Base-by-base conservation (phyloP, 2,888 invertebrate genomes). In the Andrena minutula region DNA sequence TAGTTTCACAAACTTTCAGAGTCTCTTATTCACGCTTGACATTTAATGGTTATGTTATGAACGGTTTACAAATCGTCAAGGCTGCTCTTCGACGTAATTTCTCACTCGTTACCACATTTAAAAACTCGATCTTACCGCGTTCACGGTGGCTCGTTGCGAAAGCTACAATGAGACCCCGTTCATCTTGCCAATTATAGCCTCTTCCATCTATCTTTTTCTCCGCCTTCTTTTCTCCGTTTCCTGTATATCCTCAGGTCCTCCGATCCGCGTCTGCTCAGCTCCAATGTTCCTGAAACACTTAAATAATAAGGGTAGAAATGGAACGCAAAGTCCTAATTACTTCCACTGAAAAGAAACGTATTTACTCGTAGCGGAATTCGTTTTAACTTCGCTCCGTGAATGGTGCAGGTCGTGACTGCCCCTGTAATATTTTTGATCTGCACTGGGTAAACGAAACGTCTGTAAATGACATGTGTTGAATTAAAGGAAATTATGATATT, bases 101-200 rank as follows among this genome's bases (percentile, higher is more conserved):
- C 16, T 73, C 28, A 72, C 58, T 75, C 58, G 51, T 75, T 58
- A 35, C 20, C 63, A 61, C 69, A 56, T 56, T 79, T 64, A 76
- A 82, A 83, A 83, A 75, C 53, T 75, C 73, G 10, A 28, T 28
- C 70, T 78, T 61, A 76, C 61, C 79, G 26, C 78, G 63, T 30
- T 70, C 79, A 75, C 73, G 60, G 51, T 65, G 8, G 53, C 73
- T 79, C 77, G 77, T 80, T 78, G 80, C 79, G 76, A 63, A 63
- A 71, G 82, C 69, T 84, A 86, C 84, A 88, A 86, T 80, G 83
- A 84, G 82, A 84, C 78, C 80, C 78, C 82, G 74, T 82, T 83
- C 80, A 78, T 84, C 79, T 77, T 79, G 69, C 74, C 83, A 84
- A 85, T 88, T 88, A 82, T 51, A 64, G 26, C 65, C 56, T 47